A percentile compares a stretch with the other conserved stretches of the same genome.
phyloP scores from a whole-genome alignment of 2,888 invertebrate species.

The Hymenopus coronatus region DNA sequence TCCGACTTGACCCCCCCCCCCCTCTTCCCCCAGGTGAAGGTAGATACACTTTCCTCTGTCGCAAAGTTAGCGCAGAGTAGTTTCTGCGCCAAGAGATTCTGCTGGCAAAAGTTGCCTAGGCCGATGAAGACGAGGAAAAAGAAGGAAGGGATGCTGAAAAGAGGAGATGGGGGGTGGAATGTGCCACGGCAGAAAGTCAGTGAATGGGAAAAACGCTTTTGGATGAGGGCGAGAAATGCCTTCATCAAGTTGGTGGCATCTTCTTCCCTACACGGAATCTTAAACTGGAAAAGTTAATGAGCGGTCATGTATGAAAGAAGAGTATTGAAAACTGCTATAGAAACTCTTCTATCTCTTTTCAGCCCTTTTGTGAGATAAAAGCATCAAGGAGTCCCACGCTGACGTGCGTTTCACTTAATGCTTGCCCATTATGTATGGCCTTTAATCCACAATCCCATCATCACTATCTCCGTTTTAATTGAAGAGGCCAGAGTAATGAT shows the following conservation, averaged over 20 bases:
- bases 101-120: neutral
- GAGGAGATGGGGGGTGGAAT: neutral
- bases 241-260: slow-evolving; percentile 19
- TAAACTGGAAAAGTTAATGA: slow-evolving; percentile 33
- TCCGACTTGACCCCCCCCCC: neutral
- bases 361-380: slow-evolving; percentile 18
- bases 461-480: neutral
- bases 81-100: neutral
- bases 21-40: neutral
- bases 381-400: slow-evolving; percentile 2
- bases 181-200: slow-evolving; percentile 23
- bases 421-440: neutral
- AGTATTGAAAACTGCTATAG: slow-evolving; percentile 28
- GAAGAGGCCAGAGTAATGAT: neutral
- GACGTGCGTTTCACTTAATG: neutral
- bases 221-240: slow-evolving; percentile 27
- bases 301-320: slow-evolving; percentile 31
- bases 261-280: slow-evolving; percentile 27
- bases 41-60: neutral
- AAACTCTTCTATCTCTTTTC: slow-evolving; percentile 25
- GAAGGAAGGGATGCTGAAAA: neutral
- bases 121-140: neutral
- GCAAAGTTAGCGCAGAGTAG: neutral
- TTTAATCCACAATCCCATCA: neutral
- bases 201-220: slow-evolving; percentile 33